Conservation (phyloP, 2,797 vertebrate genomes). For the Poecilia gillii region DNA sequence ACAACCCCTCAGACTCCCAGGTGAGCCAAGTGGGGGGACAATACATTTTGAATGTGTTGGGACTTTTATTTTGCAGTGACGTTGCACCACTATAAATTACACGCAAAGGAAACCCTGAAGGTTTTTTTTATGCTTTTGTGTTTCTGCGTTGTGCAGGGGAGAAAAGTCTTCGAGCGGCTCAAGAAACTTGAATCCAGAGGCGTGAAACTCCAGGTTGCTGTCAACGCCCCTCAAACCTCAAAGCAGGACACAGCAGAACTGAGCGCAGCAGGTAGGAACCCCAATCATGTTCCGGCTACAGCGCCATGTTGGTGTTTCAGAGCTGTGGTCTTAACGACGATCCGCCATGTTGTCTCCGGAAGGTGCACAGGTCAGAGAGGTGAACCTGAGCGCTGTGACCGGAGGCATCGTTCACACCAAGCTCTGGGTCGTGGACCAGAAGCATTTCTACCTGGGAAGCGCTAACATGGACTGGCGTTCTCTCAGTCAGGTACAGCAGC, state of each 20-base stretch:
- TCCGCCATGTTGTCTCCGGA: conserved; percentile 1
- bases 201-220: conserved; percentile 76
- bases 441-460: conserved; percentile 84
- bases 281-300: neutral
- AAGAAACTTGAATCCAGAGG: conserved; percentile 74
- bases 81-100: no score
- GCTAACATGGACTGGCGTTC: conserved; percentile 87
- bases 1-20: conserved; percentile 59
- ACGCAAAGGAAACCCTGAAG: no score
- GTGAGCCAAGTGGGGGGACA: conserved; percentile 27
- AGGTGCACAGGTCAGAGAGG: conserved; percentile 80
- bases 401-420: conserved; percentile 84
- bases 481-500: conserved; percentile 77
- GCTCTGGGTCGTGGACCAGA: conserved; percentile 82
- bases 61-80: no score
- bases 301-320: no score
- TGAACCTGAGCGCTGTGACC: conserved; percentile 75
- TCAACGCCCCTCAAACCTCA: conserved; percentile 77
- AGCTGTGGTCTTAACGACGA: neutral
- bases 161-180: conserved; percentile 74
- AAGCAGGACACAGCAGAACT: conserved; percentile 71
- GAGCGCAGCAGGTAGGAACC: conserved; percentile 58
- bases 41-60: no score
- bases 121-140: neutral
- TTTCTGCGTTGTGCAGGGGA: conserved; percentile 67